Percentiles rank a stretch among this genome's conserved stretches.
Evolutionary conservation across 2,888 invertebrate species (phyloP).

Genomic region (Athalia circularis): DNA sequence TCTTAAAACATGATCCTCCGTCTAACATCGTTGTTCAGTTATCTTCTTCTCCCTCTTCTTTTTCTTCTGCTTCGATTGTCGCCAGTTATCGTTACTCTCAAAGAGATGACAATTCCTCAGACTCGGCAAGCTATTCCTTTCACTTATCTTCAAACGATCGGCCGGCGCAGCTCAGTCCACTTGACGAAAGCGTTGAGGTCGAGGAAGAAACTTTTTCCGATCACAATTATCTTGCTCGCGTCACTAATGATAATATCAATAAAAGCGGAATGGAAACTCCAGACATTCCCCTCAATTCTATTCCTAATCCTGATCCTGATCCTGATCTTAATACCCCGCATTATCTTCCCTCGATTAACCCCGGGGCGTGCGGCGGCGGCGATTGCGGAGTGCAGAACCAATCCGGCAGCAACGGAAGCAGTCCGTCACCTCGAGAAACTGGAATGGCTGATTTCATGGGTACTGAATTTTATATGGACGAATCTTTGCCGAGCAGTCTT

Average conservation of each 20-base stretch:
- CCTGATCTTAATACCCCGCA: conserved; percentile 47
- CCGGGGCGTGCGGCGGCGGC: conserved; percentile 72
- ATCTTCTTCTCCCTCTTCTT: conserved; percentile 56
- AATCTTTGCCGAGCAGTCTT: conserved; percentile 90
- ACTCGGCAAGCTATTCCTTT: too few relatives aligned
- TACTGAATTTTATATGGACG: conserved; percentile 92
- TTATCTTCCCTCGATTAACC: conserved; percentile 52
- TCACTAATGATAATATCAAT: not conserved
- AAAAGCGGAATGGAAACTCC: not conserved
- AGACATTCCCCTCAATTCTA: not conserved
- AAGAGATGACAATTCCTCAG: too few relatives aligned
- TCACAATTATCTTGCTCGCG: not conserved
- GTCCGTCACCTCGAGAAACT: conserved; percentile 71
- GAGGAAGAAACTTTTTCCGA: conserved; percentile 48
- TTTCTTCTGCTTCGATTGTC: conserved; percentile 53
- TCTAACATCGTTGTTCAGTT: not conserved
- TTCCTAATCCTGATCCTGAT: conserved; percentile 4
- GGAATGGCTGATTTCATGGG: conserved; percentile 81
- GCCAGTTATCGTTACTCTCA: too few relatives aligned
- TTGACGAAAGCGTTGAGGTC: conserved; percentile 65
- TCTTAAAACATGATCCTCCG: not conserved
- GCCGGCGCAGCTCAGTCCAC: conserved; percentile 64
- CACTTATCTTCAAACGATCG: conserved; percentile 59
- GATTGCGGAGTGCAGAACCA: conserved; percentile 56
- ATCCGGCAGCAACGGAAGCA: conserved; percentile 70